Evolutionary conservation across 2,888 invertebrate species (phyloP).

Genomic region (Spodoptera exigua): DNA sequence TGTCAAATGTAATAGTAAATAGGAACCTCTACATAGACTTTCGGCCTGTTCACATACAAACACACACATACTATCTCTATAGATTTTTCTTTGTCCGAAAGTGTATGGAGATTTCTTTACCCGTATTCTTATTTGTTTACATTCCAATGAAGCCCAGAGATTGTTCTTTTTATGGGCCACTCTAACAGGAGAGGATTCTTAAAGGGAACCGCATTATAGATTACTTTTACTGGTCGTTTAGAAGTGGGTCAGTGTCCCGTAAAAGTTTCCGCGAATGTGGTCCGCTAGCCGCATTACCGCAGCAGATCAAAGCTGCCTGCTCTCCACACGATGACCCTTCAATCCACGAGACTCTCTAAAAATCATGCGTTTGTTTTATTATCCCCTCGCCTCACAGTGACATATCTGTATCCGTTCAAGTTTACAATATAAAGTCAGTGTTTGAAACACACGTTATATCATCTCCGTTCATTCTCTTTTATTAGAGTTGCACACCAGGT

Average conservation of each 20-base stretch:
- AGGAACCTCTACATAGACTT: too few relatives aligned
- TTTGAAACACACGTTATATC: constrained; percentile 39
- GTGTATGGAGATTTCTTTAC: constrained; percentile 36
- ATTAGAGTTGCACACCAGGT: too few relatives aligned
- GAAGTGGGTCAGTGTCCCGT: constrained; percentile 86
- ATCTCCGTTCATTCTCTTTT: not conserved
- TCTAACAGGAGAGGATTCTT: constrained; percentile 63
- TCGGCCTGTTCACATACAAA: too few relatives aligned
- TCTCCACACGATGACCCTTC: constrained; percentile 72
- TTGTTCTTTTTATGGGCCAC: constrained; percentile 53
- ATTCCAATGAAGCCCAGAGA: constrained; percentile 38
- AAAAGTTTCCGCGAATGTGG: constrained; percentile 84
- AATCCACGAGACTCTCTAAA: constrained; percentile 68
- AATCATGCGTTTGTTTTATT: constrained; percentile 75
- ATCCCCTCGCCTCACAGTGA: constrained; percentile 49
- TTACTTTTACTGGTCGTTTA: constrained; percentile 75
- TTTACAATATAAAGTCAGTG: constrained; percentile 52
- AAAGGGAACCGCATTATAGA: constrained; percentile 70
- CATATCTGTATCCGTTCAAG: constrained; percentile 51
- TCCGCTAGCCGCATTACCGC: constrained; percentile 74
- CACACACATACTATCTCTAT: constrained; percentile 14
- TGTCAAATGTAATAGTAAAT: too few relatives aligned
- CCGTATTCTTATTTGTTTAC: constrained; percentile 46
- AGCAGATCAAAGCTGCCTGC: constrained; percentile 80
- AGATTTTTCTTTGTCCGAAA: constrained; percentile 27